Evolutionary conservation across 2,888 invertebrate genomes (phyloP).

Genomic region (Metacarcinus magister): DNA sequence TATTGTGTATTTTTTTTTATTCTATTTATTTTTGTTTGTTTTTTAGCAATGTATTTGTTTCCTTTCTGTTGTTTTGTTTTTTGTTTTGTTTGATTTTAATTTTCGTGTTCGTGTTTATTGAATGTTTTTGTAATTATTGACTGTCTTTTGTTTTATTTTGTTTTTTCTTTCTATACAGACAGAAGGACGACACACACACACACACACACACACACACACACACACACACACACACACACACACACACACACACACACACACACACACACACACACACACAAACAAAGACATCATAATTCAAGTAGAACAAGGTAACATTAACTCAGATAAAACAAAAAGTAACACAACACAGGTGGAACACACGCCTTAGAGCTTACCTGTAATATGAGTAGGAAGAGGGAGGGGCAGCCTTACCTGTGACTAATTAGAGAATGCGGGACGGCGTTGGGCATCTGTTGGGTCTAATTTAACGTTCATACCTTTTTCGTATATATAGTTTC

Average conservation of each 20-base stretch:
- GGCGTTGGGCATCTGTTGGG: background rate
- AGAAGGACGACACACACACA: background rate
- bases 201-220: conserved; percentile 13
- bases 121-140: background rate
- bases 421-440: background rate
- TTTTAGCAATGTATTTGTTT: conserved; percentile 11
- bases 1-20: background rate
- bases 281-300: background rate
- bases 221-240: conserved; percentile 26
- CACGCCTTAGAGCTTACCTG: background rate
- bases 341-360: background rate
- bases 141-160: background rate
- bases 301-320: background rate
- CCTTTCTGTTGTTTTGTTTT: background rate
- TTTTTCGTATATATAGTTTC: background rate
- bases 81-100: background rate
- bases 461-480: background rate
- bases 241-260: conserved; percentile 26
- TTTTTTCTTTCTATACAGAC: background rate
- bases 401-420: background rate
- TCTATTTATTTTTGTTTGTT: too few relatives aligned
- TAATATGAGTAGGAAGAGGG: background rate
- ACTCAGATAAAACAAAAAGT: background rate
- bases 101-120: background rate
- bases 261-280: conserved; percentile 42